Conservation (phyloP, 2,113 vertebrate species). For the Gorsachius goisagi region DNA sequence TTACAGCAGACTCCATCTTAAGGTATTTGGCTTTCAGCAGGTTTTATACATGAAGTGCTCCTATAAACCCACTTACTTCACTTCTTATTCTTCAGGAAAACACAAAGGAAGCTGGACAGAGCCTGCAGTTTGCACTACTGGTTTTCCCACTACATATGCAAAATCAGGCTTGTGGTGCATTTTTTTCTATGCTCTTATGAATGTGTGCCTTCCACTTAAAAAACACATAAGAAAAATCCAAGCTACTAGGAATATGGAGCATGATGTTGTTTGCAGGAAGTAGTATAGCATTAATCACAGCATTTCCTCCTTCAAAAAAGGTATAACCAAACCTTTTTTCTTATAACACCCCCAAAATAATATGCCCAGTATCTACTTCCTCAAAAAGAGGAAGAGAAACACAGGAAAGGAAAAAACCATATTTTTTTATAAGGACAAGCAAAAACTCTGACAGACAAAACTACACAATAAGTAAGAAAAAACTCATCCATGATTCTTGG, state of each 20-base stretch:
- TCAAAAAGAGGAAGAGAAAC: not conserved
- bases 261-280: not conserved
- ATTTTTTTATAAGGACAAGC: not conserved
- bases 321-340: not conserved
- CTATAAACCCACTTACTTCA: not conserved
- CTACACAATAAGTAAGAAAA: not conserved
- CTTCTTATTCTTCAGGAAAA: not conserved
- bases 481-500: fast-evolving
- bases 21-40: not conserved
- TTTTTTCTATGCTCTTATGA: not conserved
- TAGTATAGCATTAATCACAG: not conserved
- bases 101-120: not conserved
- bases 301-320: not conserved
- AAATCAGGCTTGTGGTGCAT: not conserved
- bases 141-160: not conserved
- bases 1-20: not conserved
- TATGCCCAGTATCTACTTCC: not conserved
- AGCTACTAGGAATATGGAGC: not conserved
- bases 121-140: not conserved
- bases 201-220: not conserved
- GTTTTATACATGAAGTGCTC: not conserved
- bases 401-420: not conserved
- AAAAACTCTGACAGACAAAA: not conserved
- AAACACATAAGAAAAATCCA: not conserved
- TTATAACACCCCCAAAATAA: not conserved